A percentile compares a stretch with the other conserved stretches of the same genome.
phyloP scores from a whole-genome alignment of 92 coral and sea anemone species.

The Porites divaricata region DNA sequence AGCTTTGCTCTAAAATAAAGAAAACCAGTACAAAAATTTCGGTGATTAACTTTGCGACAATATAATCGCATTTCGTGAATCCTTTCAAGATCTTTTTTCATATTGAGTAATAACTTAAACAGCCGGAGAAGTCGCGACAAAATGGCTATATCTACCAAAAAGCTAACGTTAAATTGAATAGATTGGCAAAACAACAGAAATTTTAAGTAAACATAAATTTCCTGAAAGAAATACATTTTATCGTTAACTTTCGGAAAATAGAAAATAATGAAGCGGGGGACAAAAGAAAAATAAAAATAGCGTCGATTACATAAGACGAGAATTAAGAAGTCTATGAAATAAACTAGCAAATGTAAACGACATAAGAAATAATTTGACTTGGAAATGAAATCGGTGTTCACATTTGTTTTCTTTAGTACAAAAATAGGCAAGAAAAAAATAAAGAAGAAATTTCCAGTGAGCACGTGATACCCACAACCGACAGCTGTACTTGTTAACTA shows the following conservation, averaged over 20 bases:
- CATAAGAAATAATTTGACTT: not conserved
- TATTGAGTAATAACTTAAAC: not conserved
- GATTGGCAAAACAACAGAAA: too few relatives aligned
- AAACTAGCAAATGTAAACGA: not conserved
- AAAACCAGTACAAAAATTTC: not conserved
- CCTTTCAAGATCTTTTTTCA: not conserved
- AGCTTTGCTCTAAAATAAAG: too few relatives aligned
- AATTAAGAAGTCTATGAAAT: not conserved
- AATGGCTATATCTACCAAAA: not conserved
- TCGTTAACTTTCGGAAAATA: too few relatives aligned
- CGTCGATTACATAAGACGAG: too few relatives aligned
- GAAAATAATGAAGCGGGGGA: not conserved
- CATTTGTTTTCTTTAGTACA: too few relatives aligned
- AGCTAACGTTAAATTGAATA: too few relatives aligned
- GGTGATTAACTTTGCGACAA: not conserved
- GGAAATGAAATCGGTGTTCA: too few relatives aligned
- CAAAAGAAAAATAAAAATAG: not conserved
- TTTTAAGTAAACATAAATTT: too few relatives aligned
- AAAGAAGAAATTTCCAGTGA: too few relatives aligned
- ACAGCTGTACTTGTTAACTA: not conserved
- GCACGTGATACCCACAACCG: too few relatives aligned
- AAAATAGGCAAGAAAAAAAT: too few relatives aligned
- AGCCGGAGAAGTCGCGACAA: not conserved
- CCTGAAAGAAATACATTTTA: too few relatives aligned
- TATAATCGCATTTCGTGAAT: not conserved